Evolutionary conservation across 2,113 vertebrate species (phyloP).

Genomic region (Opisthocomus hoazin): DNA sequence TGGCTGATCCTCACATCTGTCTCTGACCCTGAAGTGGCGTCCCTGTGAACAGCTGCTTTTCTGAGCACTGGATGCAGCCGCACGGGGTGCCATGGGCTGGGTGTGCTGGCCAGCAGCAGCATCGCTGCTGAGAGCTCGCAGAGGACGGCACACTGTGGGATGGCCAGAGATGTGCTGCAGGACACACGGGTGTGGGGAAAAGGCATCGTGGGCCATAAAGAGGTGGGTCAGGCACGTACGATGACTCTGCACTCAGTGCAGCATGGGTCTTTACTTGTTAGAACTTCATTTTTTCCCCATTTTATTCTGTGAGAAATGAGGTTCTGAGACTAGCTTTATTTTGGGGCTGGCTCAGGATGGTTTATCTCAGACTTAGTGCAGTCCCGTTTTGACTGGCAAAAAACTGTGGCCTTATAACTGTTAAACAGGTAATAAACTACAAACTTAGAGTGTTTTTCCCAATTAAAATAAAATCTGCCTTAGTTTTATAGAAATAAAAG

Average conservation of each 20-base stretch:
- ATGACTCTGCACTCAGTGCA: background rate
- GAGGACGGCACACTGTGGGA: background rate
- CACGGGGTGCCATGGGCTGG: accelerated
- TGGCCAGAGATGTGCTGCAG: background rate
- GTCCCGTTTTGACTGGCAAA: background rate
- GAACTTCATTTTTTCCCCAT: background rate
- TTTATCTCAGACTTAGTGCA: background rate
- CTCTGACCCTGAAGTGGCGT: background rate
- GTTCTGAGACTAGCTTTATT: background rate
- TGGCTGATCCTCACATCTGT: background rate
- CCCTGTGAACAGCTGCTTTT: background rate
- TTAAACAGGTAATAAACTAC: background rate
- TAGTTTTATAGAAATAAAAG: background rate
- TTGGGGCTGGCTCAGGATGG: background rate
- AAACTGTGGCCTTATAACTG: background rate
- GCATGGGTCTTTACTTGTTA: background rate
- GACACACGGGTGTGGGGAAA: background rate
- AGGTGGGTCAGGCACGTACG: accelerated
- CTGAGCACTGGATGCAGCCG: background rate
- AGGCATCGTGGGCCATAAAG: accelerated
- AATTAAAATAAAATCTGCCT: background rate
- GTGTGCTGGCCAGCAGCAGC: background rate
- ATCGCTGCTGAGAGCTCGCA: accelerated
- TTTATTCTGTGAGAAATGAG: background rate
- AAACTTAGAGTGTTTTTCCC: background rate